Evolutionary conservation across 2,888 invertebrate genomes (phyloP).

Genomic region (Hypolimnas misippus): DNA sequence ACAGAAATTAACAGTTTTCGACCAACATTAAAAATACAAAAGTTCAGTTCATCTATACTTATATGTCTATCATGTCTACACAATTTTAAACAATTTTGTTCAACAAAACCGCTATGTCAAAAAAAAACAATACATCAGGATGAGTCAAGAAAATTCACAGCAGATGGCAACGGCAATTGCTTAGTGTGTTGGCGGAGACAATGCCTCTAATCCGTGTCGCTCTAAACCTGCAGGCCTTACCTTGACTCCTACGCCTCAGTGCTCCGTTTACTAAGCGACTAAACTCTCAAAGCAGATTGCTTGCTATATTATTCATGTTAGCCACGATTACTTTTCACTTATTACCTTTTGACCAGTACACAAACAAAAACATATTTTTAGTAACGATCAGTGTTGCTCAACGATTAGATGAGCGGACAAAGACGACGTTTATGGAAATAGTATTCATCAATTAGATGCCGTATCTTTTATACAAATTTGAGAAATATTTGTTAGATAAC

Average conservation of each 20-base stretch:
- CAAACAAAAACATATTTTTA: neutral
- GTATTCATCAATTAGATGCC: conserved; percentile 7
- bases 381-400: neutral
- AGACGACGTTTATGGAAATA: conserved; percentile 1
- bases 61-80: no score
- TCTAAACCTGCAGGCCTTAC: conserved; percentile 79
- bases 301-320: conserved; percentile 16
- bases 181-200: conserved; percentile 79
- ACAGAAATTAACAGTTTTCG: no score
- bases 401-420: neutral
- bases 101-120: conserved; percentile 49
- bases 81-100: conserved; percentile 47
- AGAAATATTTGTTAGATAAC: conserved; percentile 34
- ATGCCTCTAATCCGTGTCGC: conserved; percentile 67
- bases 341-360: neutral
- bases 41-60: no score
- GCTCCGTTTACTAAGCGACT: conserved; percentile 68
- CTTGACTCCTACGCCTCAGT: conserved; percentile 80
- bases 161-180: conserved; percentile 58
- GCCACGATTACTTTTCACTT: neutral
- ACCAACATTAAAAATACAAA: no score
- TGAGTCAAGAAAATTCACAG: conserved; percentile 55
- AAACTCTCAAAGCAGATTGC: conserved; percentile 28
- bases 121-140: conserved; percentile 48
- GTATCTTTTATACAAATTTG: conserved; percentile 12